Evolutionary conservation across 1,140 invertebrate species (phyloP), one percentile per base, ranked within the genome.

Genomic region (Pogonomyrmex californicus): DNA sequence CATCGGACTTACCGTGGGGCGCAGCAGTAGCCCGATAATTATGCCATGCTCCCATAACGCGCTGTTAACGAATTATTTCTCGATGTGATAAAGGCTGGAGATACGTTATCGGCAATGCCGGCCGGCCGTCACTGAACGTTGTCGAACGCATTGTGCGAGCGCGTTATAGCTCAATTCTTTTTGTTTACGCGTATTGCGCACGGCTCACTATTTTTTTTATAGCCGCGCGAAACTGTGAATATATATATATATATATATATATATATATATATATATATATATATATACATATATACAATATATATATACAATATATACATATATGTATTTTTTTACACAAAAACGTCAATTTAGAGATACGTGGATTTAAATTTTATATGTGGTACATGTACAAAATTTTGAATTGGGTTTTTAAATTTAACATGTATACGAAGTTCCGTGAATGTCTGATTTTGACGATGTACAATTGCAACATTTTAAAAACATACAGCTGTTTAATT

Each of bases 31-130:
- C 86, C 88, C 90, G 86, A 86, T 91, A 93, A 93, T 93, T 93
- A 93, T 88, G 88, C 89, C 91, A 91, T 93, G 14, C 91, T 91
- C 23, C 30, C 86, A 78, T 90, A 92, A 92, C 86, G 83, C 91
- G 89, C 82, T 87, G 91, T 92, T 93, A 93, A 93, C 91, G 91
- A 92, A 93, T 93, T 93, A 92, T 91, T 91, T 89, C 90, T 91
- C 86, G 70, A 56, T 88, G 70, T 78, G 89, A 90, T 90, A 90
- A 90, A 90, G 73, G 51, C 51, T n/a, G 66, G 54, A 87, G 81
- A 90, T 90, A 90, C 79, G 87, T 86, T 79, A 68, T 41, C 41
- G 83, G n/a, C 77, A 70, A 89, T 82, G 85, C 23, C 23, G 56
- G 47, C 2, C 23, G n/a, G 3, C 23, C 23, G 62, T 38, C 47